Conservation (phyloP, 2,113 vertebrate species). For the Boulengeromyrus knoepffleri region DNA sequence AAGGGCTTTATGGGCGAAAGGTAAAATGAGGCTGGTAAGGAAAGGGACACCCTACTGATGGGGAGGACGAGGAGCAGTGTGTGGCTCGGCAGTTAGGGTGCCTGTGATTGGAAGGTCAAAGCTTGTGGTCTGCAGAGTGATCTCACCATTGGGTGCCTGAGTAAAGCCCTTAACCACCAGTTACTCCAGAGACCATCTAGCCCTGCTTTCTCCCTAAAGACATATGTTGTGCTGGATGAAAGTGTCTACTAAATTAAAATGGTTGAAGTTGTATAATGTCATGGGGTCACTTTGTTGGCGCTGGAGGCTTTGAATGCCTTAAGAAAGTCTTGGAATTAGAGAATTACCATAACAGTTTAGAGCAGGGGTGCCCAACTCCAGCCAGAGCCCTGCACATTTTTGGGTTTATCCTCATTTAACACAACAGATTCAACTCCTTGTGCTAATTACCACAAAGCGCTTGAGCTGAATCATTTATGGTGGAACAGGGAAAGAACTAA, state of each 20-base stretch:
- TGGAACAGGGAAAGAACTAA: too few species aligned
- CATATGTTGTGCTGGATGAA: not conserved
- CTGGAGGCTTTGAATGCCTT: not conserved
- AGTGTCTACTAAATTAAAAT: not conserved
- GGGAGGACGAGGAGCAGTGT: not conserved
- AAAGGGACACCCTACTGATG: not conserved
- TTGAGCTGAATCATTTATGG: too few species aligned
- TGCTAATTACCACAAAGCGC: too few species aligned
- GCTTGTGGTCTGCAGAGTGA: too few species aligned
- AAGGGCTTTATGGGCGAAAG: not conserved
- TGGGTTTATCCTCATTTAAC: too few species aligned
- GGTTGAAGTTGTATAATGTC: not conserved
- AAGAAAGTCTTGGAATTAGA: not conserved
- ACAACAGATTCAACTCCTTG: too few species aligned
- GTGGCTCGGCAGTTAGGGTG: not conserved
- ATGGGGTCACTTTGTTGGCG: not conserved
- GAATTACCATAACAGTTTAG: not conserved
- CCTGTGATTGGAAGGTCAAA: not conserved
- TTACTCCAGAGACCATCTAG: too few species aligned
- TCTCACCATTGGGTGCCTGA: not conserved
- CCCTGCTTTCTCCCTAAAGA: too few species aligned
- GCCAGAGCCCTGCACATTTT: too few species aligned
- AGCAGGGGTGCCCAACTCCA: too few species aligned
- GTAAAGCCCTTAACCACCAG: not conserved
- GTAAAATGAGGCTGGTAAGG: not conserved